Evolutionary conservation across 2,113 vertebrate genomes (phyloP), one percentile per base, ranked within the genome.

Genomic region (Cyphomyrus plagiostoma): DNA sequence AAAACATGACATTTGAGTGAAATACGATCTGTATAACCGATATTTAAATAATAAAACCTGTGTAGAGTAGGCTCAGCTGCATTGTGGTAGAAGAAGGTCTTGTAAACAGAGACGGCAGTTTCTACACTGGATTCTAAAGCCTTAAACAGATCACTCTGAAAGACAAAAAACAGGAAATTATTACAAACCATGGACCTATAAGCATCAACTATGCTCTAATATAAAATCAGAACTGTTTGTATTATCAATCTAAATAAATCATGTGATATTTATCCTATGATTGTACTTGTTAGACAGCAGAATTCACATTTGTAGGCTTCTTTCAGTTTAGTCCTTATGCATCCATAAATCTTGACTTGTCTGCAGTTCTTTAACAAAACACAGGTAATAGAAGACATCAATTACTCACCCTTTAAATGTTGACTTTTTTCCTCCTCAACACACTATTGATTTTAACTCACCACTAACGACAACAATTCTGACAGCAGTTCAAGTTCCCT

Each of bases 381-480:
- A 6, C 8, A 49, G 5, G 48, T 49, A 86, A 86, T 50, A 86
- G 9, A 86, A 50, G 46, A 50, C 83, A 49, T 50, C 48, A 86
- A 86, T 86, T 86, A 86, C 49, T 86, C 83, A 86, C 46, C 49
- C 21, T 49, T 48, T 86, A 86, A 49, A 86, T 21, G 83, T 13
- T 86, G 45, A 49, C 83, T 86, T 50, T 26, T 45, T 86, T 86
- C 49, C 83, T 49, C 83, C 74, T 86, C 83, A 42, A 86, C 48
- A 30, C 48, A 50, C 9, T 50, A 50, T 86, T 49, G 48, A 86
- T 86, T 50, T 86, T 49, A 86, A 50, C 46, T 49, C 46, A 11
- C 45, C 10, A 26, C 83, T 49, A 48, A 50, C 10, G 3, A 50
- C 48, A 86, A 23, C n/a, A 86, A 23, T 49, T 48, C 46, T 48